Conservation (phyloP, 2,888 invertebrate species). For the Eupithecia pulchellata region DNA sequence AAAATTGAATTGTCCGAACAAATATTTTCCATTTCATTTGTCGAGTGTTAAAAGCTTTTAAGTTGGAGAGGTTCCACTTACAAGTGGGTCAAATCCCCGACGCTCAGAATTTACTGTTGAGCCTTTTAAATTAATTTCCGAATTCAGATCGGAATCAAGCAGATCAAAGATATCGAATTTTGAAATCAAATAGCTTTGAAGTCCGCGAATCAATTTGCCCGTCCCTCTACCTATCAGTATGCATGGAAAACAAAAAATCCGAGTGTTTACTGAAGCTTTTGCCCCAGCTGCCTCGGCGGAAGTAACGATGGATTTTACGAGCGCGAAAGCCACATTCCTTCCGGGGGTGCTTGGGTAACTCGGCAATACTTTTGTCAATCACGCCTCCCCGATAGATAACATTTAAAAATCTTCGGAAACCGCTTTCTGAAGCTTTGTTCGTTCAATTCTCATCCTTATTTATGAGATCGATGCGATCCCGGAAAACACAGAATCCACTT, state of each 20-base stretch:
- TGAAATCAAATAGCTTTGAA: slow-evolving; percentile 36
- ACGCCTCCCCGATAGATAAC: slow-evolving; percentile 64
- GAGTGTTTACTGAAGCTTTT: slow-evolving; percentile 43
- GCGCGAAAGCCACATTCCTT: slow-evolving; percentile 57
- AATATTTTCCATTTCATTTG: slow-evolving; percentile 51
- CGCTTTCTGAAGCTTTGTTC: slow-evolving; percentile 53
- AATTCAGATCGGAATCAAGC: slow-evolving; percentile 27
- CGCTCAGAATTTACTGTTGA: slow-evolving; percentile 20
- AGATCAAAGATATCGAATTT: slow-evolving; percentile 36
- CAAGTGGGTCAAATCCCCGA: slow-evolving; percentile 19
- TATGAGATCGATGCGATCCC: slow-evolving; percentile 62
- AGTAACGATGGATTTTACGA: slow-evolving; percentile 64
- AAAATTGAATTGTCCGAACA: slow-evolving; percentile 50
- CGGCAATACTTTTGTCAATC: slow-evolving; percentile 61
- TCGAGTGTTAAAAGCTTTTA: slow-evolving; percentile 32
- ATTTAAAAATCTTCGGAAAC: slow-evolving; percentile 66
- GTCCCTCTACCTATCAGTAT: slow-evolving; percentile 36
- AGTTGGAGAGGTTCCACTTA: slow-evolving; percentile 27
- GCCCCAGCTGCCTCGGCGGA: slow-evolving; percentile 51
- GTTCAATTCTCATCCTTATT: slow-evolving; percentile 63
- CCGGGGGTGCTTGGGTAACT: slow-evolving; percentile 41
- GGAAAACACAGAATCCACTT: slow-evolving; percentile 45
- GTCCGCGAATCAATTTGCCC: slow-evolving; percentile 31
- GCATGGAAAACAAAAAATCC: slow-evolving; percentile 43
- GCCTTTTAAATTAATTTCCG: slow-evolving; percentile 33